Conservation (phyloP, 2,113 vertebrate genomes). For the Rhynchomys soricoides region DNA sequence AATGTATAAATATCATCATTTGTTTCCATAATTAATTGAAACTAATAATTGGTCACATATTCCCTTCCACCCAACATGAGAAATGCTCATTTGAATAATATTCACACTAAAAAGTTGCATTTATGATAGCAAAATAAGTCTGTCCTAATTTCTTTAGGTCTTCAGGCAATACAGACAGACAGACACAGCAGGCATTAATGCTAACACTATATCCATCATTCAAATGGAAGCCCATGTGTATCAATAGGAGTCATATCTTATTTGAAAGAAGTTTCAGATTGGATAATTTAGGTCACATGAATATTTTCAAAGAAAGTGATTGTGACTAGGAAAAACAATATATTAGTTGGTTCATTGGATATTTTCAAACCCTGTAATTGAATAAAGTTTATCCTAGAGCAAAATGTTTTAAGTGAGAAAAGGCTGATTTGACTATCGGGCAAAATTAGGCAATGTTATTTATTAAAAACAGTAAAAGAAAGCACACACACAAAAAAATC, state of each 20-base stretch:
- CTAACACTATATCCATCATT: not conserved
- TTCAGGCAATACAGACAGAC: not conserved
- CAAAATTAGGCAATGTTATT: not conserved
- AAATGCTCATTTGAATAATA: slow-evolving; percentile 20
- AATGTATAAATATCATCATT: not conserved
- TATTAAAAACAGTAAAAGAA: not conserved
- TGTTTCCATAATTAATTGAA: not conserved
- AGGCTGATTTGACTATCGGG: not conserved
- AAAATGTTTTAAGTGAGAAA: not conserved
- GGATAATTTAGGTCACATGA: not conserved
- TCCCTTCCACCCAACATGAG: not conserved
- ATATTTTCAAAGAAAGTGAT: not conserved
- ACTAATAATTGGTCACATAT: slow-evolving; percentile 26
- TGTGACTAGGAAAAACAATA: not conserved
- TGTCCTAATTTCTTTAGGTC: not conserved
- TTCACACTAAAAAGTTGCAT: slow-evolving; percentile 27
- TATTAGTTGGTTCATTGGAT: not conserved
- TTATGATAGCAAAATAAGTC: not conserved
- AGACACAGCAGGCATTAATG: slow-evolving; percentile 3
- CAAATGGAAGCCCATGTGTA: not conserved
- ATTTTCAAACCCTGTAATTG: not conserved
- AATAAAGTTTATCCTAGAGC: not conserved
- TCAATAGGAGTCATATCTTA: not conserved
- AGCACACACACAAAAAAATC: not conserved
- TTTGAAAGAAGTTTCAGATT: not conserved